Conservation (phyloP, 2,888 invertebrate species). For the Melolontha melolontha region DNA sequence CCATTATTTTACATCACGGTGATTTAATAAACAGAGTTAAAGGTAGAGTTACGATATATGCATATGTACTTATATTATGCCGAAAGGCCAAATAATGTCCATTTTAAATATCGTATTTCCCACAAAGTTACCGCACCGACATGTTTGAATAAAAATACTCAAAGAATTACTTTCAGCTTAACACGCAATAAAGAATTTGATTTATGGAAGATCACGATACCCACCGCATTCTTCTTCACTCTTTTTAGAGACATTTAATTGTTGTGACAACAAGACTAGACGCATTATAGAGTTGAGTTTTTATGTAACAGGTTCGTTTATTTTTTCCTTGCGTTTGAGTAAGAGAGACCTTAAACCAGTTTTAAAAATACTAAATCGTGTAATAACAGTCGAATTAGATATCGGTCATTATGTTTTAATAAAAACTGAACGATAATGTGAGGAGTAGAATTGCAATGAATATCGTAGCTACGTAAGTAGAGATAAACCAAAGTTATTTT, state of each 20-base stretch:
- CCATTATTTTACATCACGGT: too few species aligned
- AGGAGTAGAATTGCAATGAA: neutral
- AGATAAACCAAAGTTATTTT: constrained; percentile 32
- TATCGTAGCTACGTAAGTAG: neutral
- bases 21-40: neutral
- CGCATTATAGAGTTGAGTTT: neutral
- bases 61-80: neutral
- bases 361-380: constrained; percentile 20
- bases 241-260: constrained; percentile 2
- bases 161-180: constrained; percentile 38
- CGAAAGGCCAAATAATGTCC: constrained; percentile 4
- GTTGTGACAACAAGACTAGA: neutral
- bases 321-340: too few species aligned
- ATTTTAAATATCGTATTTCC: constrained; percentile 20
- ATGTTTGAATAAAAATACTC: constrained; percentile 29
- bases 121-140: constrained; percentile 21
- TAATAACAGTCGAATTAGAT: too few species aligned
- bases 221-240: neutral
- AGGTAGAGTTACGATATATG: neutral
- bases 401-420: too few species aligned
- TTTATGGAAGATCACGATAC: constrained; percentile 17
- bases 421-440: constrained; percentile 5
- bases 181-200: constrained; percentile 37
- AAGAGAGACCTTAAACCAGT: neutral
- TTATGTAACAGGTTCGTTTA: neutral